Conservation (phyloP, 2,797 vertebrate genomes). For the Nasua narica region DNA sequence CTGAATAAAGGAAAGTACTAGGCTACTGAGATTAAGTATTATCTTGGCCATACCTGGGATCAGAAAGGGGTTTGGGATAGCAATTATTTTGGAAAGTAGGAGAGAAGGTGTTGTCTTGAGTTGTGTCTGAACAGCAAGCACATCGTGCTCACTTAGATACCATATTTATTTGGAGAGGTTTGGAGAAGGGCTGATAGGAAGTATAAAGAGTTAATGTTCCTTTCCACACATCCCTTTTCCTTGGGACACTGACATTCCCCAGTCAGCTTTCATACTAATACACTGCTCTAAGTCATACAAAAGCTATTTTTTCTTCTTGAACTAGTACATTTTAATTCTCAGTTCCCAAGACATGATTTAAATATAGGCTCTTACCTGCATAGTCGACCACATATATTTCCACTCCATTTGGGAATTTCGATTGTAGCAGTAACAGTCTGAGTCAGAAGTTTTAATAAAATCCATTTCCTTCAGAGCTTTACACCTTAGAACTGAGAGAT, state of each 20-base stretch:
- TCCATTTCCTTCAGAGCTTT: conserved; percentile 77
- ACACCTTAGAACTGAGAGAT: conserved; percentile 73
- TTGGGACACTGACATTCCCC: background rate
- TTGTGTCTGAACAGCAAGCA: background rate
- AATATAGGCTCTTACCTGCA: conserved; percentile 75
- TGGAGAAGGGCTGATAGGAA: background rate
- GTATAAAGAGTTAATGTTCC: background rate
- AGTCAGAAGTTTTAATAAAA: conserved; percentile 54
- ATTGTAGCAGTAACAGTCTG: conserved; percentile 82
- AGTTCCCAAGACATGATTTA: background rate
- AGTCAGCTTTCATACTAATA: background rate
- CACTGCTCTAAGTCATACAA: background rate
- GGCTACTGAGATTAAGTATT: background rate
- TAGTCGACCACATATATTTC: conserved; percentile 80
- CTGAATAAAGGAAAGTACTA: background rate
- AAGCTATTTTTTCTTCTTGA: background rate
- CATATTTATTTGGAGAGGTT: background rate
- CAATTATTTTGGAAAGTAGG: conserved; percentile 7
- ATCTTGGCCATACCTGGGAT: background rate
- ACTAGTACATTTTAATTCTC: background rate
- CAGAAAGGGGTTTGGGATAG: background rate
- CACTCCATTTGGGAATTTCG: conserved; percentile 74
- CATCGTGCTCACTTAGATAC: background rate
- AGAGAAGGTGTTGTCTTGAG: background rate
- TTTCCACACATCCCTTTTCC: background rate